These are phyloP conservation scores for Ursus arctos DNA, from an alignment of 2,113 vertebrate genomes.

Conservation along the genomic window DNA sequence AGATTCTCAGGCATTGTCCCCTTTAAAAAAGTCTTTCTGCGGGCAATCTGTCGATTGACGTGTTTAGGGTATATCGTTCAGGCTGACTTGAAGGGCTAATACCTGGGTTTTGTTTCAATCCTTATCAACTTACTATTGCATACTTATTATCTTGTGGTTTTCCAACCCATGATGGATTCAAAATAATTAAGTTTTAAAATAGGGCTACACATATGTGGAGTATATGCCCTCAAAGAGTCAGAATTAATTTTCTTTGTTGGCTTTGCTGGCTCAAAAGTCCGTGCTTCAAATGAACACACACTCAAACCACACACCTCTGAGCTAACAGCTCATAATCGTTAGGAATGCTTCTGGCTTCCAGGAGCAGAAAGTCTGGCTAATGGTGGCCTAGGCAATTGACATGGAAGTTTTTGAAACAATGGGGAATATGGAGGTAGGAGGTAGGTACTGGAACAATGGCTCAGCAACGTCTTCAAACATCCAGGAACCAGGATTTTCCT, in stretches of 20 bases:
- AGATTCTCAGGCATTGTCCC: not conserved
- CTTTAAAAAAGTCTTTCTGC: not conserved
- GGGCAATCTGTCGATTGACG: not conserved
- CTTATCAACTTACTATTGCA: not conserved
- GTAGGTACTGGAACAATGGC: not conserved
- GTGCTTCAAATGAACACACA: not conserved
- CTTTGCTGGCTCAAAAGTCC: not conserved
- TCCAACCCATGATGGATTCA: not conserved
- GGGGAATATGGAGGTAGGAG: not conserved
- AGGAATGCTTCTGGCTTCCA: not conserved
- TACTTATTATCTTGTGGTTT: not conserved
- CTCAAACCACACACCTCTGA: not conserved
- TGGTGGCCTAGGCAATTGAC: not conserved
- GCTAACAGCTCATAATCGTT: not conserved
- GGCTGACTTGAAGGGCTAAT: not conserved
- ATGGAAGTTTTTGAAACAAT: not conserved
- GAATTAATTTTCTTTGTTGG: not conserved
- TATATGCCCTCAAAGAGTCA: not conserved
- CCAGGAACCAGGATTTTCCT: not conserved
- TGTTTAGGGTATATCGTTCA: not conserved
- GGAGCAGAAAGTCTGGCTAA: not conserved
- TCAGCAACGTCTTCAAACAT: not conserved
- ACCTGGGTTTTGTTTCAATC: not conserved
- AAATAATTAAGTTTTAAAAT: not conserved
- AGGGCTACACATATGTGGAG: not conserved